Percentiles rank a stretch among this genome's conserved stretches.
phyloP scores from a whole-genome alignment of 2,888 invertebrate species.

The Panopea generosa region DNA sequence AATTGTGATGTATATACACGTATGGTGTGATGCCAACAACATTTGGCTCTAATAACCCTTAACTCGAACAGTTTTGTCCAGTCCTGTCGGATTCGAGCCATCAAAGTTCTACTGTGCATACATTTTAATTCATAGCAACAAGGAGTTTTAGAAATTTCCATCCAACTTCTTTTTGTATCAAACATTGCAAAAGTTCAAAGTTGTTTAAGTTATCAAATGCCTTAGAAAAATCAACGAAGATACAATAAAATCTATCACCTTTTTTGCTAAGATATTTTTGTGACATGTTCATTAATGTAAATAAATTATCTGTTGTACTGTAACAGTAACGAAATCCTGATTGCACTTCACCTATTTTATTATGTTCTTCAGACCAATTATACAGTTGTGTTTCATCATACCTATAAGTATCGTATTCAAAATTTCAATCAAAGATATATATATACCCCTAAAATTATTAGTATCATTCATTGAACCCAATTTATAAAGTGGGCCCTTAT shows the following conservation, averaged over 20 bases:
- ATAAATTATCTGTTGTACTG: slow-evolving; percentile 35
- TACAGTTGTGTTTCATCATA: slow-evolving; percentile 13
- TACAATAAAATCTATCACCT: slow-evolving; percentile 26
- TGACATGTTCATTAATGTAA: slow-evolving; percentile 24
- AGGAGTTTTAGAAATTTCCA: slow-evolving; percentile 14
- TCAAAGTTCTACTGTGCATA: too few species aligned
- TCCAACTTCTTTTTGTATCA: slow-evolving; percentile 1
- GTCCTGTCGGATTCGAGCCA: too few species aligned
- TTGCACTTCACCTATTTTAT: slow-evolving; percentile 32
- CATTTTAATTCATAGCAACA: slow-evolving; percentile 8
- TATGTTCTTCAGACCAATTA: slow-evolving; percentile 23
- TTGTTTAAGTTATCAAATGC: slow-evolving; percentile 33
- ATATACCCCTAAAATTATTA: slow-evolving; percentile 39
- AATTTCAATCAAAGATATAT: slow-evolving; percentile 12
- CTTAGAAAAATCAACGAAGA: slow-evolving; percentile 34
- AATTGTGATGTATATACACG: too few species aligned
- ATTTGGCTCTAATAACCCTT: too few species aligned
- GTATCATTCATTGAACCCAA: slow-evolving; percentile 13
- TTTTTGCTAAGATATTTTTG: slow-evolving; percentile 38
- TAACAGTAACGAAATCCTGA: slow-evolving; percentile 36
- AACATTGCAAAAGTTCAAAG: slow-evolving; percentile 17
- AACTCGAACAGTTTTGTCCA: too few species aligned
- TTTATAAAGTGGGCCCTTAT: slow-evolving; percentile 40
- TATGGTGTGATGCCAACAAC: too few species aligned
- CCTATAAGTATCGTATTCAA: slow-evolving; percentile 29